Evolutionary conservation across 2,888 invertebrate genomes (phyloP).

Genomic region (Operophtera brumata): DNA sequence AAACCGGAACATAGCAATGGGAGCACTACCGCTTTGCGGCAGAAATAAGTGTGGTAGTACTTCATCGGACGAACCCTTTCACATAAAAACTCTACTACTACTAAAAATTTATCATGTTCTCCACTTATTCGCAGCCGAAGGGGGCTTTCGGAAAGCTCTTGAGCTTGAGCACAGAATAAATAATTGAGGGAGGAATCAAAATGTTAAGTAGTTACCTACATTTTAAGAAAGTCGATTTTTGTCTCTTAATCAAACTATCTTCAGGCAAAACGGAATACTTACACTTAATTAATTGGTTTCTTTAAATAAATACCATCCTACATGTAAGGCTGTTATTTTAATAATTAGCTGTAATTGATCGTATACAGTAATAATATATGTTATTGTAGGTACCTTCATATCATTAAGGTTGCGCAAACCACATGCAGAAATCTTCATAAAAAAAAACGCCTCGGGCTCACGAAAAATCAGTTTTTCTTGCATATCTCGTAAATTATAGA

Average conservation of each 20-base stretch:
- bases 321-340: background rate
- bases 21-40: too few relatives aligned
- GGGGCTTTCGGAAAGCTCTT: conserved; percentile 2
- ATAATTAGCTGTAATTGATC: background rate
- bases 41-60: too few relatives aligned
- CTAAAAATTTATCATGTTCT: too few relatives aligned
- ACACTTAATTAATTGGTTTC: background rate
- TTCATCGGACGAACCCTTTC: too few relatives aligned
- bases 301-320: background rate
- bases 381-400: conserved; percentile 2
- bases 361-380: background rate
- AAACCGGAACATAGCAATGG: too few relatives aligned
- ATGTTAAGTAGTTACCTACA: background rate
- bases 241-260: background rate
- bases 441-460: too few relatives aligned
- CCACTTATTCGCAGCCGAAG: conserved; percentile 1
- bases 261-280: background rate
- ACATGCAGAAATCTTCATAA: too few relatives aligned
- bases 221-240: background rate
- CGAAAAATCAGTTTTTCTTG: too few relatives aligned
- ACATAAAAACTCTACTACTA: too few relatives aligned
- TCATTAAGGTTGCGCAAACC: too few relatives aligned
- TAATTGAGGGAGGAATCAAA: conserved; percentile 1
- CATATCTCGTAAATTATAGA: too few relatives aligned
- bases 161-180: conserved; percentile 8